These are phyloP conservation scores for Oryzias woworae DNA, from an alignment of 2,113 vertebrate species.

Conservation along the genomic window DNA sequence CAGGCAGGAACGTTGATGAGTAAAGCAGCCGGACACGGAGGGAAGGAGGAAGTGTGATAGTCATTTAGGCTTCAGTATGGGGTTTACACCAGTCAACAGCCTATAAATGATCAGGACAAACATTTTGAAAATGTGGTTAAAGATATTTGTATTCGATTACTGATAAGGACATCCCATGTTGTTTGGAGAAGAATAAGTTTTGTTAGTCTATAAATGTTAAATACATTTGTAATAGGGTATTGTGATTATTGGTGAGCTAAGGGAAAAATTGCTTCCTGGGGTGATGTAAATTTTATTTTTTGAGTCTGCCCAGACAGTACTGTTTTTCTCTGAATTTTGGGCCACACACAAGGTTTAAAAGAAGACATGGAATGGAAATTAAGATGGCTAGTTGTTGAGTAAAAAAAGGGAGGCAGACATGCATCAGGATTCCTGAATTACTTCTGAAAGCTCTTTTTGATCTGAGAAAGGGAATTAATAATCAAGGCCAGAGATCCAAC, in stretches of 20 bases:
- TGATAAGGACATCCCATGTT: not conserved
- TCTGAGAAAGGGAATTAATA: constrained; percentile 46
- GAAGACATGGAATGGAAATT: constrained; percentile 74
- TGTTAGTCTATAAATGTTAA: too few species aligned
- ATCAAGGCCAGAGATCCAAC: constrained; percentile 52
- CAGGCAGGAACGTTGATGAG: constrained; percentile 64
- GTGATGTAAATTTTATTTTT: constrained; percentile 58
- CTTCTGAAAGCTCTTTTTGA: constrained; percentile 45
- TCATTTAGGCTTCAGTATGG: constrained; percentile 44
- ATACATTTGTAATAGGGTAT: too few species aligned
- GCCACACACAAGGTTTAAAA: constrained; percentile 70
- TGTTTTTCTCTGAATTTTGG: constrained; percentile 72
- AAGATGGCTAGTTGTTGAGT: constrained; percentile 67
- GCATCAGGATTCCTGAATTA: constrained; percentile 57
- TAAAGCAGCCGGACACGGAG: constrained; percentile 65
- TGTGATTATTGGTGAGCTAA: constrained; percentile 5
- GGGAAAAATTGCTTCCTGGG: constrained; percentile 46
- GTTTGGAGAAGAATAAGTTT: not conserved
- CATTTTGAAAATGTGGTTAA: constrained; percentile 49
- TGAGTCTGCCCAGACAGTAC: constrained; percentile 72
- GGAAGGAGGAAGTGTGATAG: constrained; percentile 65
- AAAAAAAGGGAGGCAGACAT: constrained; percentile 16
- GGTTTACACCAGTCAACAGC: constrained; percentile 56
- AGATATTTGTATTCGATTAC: constrained; percentile 12
- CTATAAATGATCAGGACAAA: constrained; percentile 41